Evolutionary conservation across 1,140 invertebrate species (phyloP).

Genomic region (Parasteatoda tepidariorum): DNA sequence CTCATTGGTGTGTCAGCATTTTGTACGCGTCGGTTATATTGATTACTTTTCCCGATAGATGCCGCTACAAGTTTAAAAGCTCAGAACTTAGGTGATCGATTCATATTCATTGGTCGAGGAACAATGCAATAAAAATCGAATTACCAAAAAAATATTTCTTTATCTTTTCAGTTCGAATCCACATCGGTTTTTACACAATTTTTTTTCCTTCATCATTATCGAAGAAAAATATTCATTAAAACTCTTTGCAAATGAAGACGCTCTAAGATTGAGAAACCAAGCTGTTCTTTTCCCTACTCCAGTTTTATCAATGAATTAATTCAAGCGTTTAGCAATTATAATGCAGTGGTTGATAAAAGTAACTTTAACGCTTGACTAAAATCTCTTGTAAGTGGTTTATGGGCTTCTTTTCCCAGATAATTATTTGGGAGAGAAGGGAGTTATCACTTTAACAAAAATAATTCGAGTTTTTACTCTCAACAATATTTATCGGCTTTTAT

Average conservation of each 20-base stretch:
- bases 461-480: conserved; percentile 44
- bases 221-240: conserved; percentile 56
- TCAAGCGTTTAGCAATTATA: conserved; percentile 60
- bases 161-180: conserved; percentile 55
- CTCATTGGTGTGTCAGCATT: conserved; percentile 32
- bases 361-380: conserved; percentile 58
- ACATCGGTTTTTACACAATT: conserved; percentile 55
- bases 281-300: conserved; percentile 45
- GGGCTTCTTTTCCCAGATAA: conserved; percentile 57
- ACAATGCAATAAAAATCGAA: conserved; percentile 60
- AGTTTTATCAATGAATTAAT: conserved; percentile 60
- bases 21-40: conserved; percentile 3
- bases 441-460: conserved; percentile 58
- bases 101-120: conserved; percentile 15
- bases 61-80: conserved; percentile 41
- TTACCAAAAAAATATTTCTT: conserved; percentile 44
- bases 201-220: conserved; percentile 46
- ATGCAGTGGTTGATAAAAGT: conserved; percentile 51
- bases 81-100: conserved; percentile 12
- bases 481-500: conserved; percentile 59
- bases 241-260: conserved; percentile 49
- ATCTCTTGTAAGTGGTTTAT: conserved; percentile 59
- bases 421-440: conserved; percentile 48
- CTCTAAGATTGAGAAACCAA: conserved; percentile 16
- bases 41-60: conserved; percentile 50